Base-by-base conservation (phyloP, 2,113 vertebrate genomes). In the Pelecanus crispus region DNA sequence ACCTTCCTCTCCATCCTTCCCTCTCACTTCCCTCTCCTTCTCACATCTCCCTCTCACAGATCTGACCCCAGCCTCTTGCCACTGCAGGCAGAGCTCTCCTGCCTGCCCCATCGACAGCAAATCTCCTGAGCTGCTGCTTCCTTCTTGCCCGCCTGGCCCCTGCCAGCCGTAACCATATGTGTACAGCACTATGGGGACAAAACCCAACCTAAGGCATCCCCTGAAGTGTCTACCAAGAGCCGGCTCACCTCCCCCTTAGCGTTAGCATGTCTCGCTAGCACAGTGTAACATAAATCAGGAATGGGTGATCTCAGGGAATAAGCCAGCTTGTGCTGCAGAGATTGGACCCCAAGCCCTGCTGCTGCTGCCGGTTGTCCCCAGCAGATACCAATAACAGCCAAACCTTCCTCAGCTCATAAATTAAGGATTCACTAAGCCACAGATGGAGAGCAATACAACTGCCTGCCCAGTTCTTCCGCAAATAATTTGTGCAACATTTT, bases 111-210 rank as follows among this genome's bases (percentile, higher is more conserved):
- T 13, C 6, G 34, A 28, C 40, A 44, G 12, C 38, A 32, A 1
- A n/a, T 44, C 49, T 63, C 40, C 50, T 1, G 18, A 73, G 49
- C 28, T 78, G 34, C 53, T 32, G 19, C 7, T 65, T 31, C 28
- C 42, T 72, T 81, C 62, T 58, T 63, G 19, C 31, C 36, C 12
- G 3, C 17, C 47, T 40, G 13, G 18, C 13, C 12, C 42, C 50
- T 3, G 0, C 22, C 40, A 47, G 45, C 67, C n/a, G 44, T 21
- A n/a, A 40, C n/a, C 9, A 6, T 22, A 7, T 0, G 1, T 11
- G 22, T 38, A 21, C 29, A 52, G 53, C 7, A 0, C 29, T 50
- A 2, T 4, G 3, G 40, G 50, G 32, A 65, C 50, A 74, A 61
- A 65, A 55, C 5, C 45, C 50, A 80, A 10, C 16, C 36, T 15